Percentiles rank a stretch among this genome's conserved stretches.
Conservation (phyloP, 1,140 invertebrate genomes). For the Agrilus planipennis region DNA sequence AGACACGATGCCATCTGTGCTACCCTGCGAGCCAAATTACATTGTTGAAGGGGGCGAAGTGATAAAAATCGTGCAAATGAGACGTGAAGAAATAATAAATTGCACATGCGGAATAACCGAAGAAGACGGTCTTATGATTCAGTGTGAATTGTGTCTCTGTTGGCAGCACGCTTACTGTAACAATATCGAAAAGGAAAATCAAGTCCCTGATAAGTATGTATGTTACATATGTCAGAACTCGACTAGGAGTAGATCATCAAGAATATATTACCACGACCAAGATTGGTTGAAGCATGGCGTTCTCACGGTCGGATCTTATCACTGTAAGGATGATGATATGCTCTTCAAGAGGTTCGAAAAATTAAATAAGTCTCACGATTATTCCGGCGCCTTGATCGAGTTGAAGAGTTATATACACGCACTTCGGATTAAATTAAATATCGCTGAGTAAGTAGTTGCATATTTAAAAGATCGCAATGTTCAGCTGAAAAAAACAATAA, state of each 20-base stretch:
- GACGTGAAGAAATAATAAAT: slow-evolving; percentile 37
- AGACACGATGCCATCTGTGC: slow-evolving; percentile 11
- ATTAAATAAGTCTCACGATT: slow-evolving; percentile 56
- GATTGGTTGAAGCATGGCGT: slow-evolving; percentile 77
- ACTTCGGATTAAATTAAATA: slow-evolving; percentile 60
- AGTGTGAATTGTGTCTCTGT: slow-evolving; percentile 87
- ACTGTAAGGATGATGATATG: slow-evolving; percentile 34
- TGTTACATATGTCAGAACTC: slow-evolving; percentile 80
- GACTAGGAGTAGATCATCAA: slow-evolving; percentile 51
- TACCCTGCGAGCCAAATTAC: slow-evolving; percentile 14
- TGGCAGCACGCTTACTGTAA: slow-evolving; percentile 91
- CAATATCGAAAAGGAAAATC: slow-evolving; percentile 62
- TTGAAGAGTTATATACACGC: slow-evolving; percentile 57
- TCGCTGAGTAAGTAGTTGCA: slow-evolving; percentile 55
- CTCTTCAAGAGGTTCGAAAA: slow-evolving; percentile 33
- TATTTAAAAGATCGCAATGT: too few species aligned
- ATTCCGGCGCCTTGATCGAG: slow-evolving; percentile 56
- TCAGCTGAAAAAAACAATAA: background rate
- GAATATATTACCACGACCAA: slow-evolving; percentile 70
- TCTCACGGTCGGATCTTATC: slow-evolving; percentile 44
- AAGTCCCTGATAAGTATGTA: slow-evolving; percentile 83
- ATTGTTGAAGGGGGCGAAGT: slow-evolving; percentile 46
- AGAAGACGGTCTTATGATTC: slow-evolving; percentile 89
- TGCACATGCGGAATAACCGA: slow-evolving; percentile 49
- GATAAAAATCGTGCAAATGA: slow-evolving; percentile 54